Percentiles rank a stretch among this genome's conserved stretches.
phyloP scores from a whole-genome alignment of 2,113 vertebrate genomes.

The Carassius gibelio region DNA sequence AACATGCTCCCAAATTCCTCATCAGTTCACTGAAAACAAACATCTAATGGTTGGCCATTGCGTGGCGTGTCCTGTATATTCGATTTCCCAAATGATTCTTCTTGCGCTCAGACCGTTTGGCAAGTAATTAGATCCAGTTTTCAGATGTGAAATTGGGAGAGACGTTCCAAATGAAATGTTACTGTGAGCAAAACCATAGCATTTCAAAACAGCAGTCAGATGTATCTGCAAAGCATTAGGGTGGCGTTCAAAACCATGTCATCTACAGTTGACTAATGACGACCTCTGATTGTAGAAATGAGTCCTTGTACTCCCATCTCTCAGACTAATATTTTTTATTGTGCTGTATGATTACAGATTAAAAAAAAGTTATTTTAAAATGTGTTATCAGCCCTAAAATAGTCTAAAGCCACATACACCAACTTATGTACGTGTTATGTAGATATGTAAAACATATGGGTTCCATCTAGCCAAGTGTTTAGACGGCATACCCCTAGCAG shows the following conservation, averaged over 20 bases:
- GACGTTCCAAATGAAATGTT: constrained; percentile 60
- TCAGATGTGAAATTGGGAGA: constrained; percentile 55
- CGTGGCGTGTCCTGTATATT: constrained; percentile 36
- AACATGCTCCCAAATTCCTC: constrained; percentile 7
- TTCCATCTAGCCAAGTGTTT: constrained; percentile 24
- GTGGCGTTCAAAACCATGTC: constrained; percentile 47
- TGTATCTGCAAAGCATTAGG: constrained; percentile 38
- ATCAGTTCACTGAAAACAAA: constrained; percentile 24
- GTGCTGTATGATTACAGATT: constrained; percentile 8
- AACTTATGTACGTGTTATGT: constrained; percentile 26
- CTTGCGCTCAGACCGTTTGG: constrained; percentile 34
- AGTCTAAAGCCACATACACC: background rate
- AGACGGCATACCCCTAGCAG: constrained; percentile 24
- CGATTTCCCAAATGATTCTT: constrained; percentile 61
- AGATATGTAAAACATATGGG: constrained; percentile 42
- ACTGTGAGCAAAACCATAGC: constrained; percentile 58
- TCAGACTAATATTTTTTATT: constrained; percentile 52
- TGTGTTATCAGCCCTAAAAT: background rate
- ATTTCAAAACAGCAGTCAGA: constrained; percentile 53
- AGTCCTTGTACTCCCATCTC: constrained; percentile 39
- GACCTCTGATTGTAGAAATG: constrained; percentile 28
- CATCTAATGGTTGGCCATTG: constrained; percentile 55
- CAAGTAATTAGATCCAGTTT: constrained; percentile 46
- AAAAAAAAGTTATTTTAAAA: background rate
- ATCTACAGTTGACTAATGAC: constrained; percentile 55